A percentile compares a stretch with the other conserved stretches of the same genome.
phyloP scores from a whole-genome alignment of 92 coral and sea anemone genomes.

The Umimayanthus chanpuru region DNA sequence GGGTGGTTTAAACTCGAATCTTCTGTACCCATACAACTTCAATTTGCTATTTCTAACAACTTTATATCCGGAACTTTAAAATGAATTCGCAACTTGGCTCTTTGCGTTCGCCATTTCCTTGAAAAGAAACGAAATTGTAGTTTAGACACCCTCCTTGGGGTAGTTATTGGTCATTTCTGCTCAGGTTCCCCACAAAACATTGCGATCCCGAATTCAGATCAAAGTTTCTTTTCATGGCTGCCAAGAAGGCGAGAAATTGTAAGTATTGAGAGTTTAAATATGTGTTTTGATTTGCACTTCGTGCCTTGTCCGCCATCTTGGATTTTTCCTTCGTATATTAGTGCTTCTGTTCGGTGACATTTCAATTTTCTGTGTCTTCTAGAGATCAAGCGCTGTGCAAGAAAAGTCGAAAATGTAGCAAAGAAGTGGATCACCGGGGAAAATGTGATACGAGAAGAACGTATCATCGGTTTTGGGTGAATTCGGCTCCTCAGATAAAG shows the following conservation, averaged over 20 bases:
- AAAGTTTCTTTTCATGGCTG: constrained; percentile 7
- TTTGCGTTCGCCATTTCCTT: neutral
- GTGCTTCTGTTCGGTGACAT: neutral
- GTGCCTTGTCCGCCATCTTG: constrained; percentile 4
- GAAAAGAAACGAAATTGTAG: neutral
- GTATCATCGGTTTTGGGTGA: neutral
- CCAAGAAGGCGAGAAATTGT: constrained; percentile 23
- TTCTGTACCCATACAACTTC: neutral
- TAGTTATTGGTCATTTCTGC: neutral
- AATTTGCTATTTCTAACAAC: neutral
- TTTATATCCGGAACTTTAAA: neutral
- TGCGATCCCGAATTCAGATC: neutral
- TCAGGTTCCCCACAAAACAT: neutral
- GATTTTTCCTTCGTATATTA: neutral
- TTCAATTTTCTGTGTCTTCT: neutral
- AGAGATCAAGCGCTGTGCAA: constrained; percentile 2
- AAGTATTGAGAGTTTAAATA: constrained; percentile 21
- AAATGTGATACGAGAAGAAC: constrained; percentile 1
- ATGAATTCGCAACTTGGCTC: neutral
- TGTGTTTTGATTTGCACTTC: neutral
- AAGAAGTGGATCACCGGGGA: neutral
- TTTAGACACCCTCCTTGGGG: constrained; percentile 1
- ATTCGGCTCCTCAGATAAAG: neutral
- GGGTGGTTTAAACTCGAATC: neutral
- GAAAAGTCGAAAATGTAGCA: neutral